Evolutionary conservation across 2,113 vertebrate species (phyloP).

Genomic region (Albula goreensis): DNA sequence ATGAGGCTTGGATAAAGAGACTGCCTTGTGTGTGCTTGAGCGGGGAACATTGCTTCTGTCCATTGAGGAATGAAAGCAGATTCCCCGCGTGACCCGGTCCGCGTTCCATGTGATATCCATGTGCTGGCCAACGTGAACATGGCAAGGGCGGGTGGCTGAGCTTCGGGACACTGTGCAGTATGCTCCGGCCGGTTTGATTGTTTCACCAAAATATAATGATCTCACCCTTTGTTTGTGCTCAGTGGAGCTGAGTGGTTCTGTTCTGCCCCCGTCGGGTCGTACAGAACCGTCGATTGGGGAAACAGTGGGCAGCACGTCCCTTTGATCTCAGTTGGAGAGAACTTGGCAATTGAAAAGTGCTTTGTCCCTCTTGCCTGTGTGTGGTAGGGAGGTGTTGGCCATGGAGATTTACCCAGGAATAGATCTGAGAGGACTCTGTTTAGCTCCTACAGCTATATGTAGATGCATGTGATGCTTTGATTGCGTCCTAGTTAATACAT

Average conservation of each 20-base stretch:
- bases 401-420: not conserved
- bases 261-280: slow-evolving; percentile 26
- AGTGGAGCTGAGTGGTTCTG: slow-evolving; percentile 19
- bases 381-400: slow-evolving; percentile 24
- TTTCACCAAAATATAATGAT: slow-evolving; percentile 43
- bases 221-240: slow-evolving; percentile 29
- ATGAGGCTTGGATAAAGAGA: not conserved
- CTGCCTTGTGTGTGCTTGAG: not conserved
- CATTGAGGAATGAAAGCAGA: not conserved
- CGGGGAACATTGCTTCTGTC: not conserved
- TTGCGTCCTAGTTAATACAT: too few species aligned
- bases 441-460: not conserved
- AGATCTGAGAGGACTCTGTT: not conserved
- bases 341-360: slow-evolving; percentile 33
- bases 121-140: not conserved
- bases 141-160: not conserved
- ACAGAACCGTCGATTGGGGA: slow-evolving; percentile 38
- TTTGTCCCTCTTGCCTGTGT: slow-evolving; percentile 37
- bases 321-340: slow-evolving; percentile 41
- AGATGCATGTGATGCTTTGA: not conserved
- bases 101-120: not conserved
- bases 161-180: slow-evolving; percentile 4
- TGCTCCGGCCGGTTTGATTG: slow-evolving; percentile 34
- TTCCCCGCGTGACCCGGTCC: not conserved
- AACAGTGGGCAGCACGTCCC: slow-evolving; percentile 33